Base-by-base conservation (phyloP, 2,113 vertebrate species). In the Clarias macrocephalus region DNA sequence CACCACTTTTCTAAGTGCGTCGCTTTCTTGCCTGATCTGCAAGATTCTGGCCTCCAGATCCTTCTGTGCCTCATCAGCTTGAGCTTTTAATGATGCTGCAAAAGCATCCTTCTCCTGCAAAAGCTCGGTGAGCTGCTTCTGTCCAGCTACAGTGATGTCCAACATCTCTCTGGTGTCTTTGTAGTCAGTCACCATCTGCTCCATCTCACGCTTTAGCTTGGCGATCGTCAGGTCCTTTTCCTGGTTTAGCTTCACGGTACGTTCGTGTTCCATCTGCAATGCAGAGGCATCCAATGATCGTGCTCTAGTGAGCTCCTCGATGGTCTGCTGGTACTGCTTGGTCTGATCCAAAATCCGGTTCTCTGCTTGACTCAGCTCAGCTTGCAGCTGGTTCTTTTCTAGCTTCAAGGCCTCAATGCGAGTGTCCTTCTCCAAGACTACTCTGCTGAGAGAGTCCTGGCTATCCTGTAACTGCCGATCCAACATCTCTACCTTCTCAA, bases 91-190 rank as follows among this genome's bases (percentile, higher is more conserved):
- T 1, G 95, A 96, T 87, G 96, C 95, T 86, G 96, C 92, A 84
- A 96, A 97, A 5, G 87, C 0, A 5, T 99, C 97, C 87, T 99
- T 99, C 92, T 99, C 98, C 66, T 96, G 96, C 84, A 99, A 86
- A 75, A 98, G 91, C 66, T 98, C 96, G 0, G 96, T 95, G 89
- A 99, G 92, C 79, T 97, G 97, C 89, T 97, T 96, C 92, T 98
- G 98, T 57, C 97, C 97, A 23, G 95, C 95, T 80, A 99, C 94
- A 3, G 95, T 97, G 85, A 96, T 96, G 0, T 96, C 94, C 42
- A 99, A 92, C 94, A 96, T 95, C 81, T 97, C 96, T 59, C 97
- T 97, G 8, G 96, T 97, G 94, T 98, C 96, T 59, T 94, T 93
- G 89, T 97, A 94, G 86, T 97, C 96, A 0, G 15, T 75, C 13